phyloP scores from a whole-genome alignment of 2,888 invertebrate species.

The Tiliacea aurago region DNA sequence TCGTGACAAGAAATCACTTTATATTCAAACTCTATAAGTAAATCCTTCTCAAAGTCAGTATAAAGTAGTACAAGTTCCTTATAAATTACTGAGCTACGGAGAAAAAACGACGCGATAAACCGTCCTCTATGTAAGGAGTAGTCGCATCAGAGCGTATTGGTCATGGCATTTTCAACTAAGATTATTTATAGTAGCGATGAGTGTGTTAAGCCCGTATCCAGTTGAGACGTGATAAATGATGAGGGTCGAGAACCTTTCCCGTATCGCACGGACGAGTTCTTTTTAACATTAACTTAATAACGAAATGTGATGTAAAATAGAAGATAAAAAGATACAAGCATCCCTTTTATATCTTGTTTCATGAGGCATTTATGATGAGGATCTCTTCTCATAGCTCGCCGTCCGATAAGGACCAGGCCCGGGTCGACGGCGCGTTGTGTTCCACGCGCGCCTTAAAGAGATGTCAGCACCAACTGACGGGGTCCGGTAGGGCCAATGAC shows the following conservation, averaged over 20 bases:
- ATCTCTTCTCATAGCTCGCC: too few species aligned
- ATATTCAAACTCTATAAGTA: background rate
- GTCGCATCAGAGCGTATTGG: background rate
- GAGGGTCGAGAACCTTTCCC: conserved; percentile 27
- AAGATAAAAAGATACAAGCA: background rate
- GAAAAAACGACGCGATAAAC: background rate
- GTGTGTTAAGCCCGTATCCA: conserved; percentile 11
- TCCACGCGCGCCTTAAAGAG: too few species aligned
- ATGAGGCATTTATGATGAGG: too few species aligned
- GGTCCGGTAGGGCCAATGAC: too few species aligned
- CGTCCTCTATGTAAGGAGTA: fast-evolving
- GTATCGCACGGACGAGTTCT: background rate
- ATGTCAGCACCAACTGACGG: too few species aligned
- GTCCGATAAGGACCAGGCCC: too few species aligned
- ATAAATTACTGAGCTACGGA: background rate
- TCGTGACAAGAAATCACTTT: background rate
- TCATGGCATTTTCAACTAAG: conserved; percentile 10
- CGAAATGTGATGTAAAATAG: background rate
- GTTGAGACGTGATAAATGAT: conserved; percentile 26
- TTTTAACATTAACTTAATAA: conserved; percentile 29
- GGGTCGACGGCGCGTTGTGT: too few species aligned
- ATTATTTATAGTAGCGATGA: conserved; percentile 20
- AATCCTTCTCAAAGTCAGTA: background rate
- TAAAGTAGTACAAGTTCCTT: background rate
- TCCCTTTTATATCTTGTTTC: background rate